These are phyloP conservation scores for Mythimna loreyi DNA, from an alignment of 2,888 invertebrate genomes.

Conservation along the genomic window DNA sequence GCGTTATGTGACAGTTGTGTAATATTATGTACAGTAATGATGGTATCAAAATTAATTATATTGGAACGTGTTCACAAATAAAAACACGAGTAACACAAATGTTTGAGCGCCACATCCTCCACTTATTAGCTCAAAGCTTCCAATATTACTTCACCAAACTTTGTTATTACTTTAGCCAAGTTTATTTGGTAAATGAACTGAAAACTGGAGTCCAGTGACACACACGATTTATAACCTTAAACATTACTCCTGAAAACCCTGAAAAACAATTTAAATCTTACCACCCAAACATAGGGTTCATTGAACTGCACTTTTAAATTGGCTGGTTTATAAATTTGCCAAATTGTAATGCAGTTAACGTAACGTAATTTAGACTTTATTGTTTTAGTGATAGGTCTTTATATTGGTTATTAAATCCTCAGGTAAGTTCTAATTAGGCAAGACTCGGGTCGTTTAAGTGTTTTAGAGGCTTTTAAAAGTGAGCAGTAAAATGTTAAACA, in stretches of 20 bases:
- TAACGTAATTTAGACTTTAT: conserved; percentile 54
- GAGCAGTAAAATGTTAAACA: conserved; percentile 52
- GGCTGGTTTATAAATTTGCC: conserved; percentile 15
- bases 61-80: no score
- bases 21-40: no score
- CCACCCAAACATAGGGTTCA: conserved; percentile 10
- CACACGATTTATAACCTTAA: conserved; percentile 78
- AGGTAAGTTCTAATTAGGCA: conserved; percentile 55
- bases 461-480: conserved; percentile 36
- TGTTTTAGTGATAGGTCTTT: conserved; percentile 35
- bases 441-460: conserved; percentile 34
- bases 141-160: conserved; percentile 82
- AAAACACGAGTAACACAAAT: no score
- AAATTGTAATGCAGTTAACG: conserved; percentile 50
- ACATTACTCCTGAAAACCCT: conserved; percentile 55
- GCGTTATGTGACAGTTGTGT: no score
- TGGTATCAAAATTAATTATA: no score
- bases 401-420: conserved; percentile 33
- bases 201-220: conserved; percentile 81
- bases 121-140: conserved; percentile 49
- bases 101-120: conserved; percentile 63
- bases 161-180: conserved; percentile 84
- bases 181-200: conserved; percentile 87
- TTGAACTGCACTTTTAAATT: background rate
- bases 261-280: conserved; percentile 69